Evolutionary conservation across 2,888 invertebrate genomes (phyloP).

Genomic region (Hermodice carunculata): DNA sequence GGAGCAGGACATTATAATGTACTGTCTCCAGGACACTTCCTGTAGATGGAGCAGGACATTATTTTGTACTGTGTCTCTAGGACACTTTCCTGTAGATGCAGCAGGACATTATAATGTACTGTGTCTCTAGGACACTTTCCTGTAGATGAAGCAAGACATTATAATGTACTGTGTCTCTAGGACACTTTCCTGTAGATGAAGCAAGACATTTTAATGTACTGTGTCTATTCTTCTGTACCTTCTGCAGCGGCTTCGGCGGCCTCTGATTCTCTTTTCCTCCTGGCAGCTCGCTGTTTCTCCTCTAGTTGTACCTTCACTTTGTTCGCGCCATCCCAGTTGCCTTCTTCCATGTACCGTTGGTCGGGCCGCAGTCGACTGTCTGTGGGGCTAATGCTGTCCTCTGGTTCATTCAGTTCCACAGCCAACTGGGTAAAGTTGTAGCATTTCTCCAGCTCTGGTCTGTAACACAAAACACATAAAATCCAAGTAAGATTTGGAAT

Average conservation of each 20-base stretch:
- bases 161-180: too few relatives aligned
- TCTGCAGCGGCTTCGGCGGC: constrained; percentile 55
- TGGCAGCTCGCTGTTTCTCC: constrained; percentile 91
- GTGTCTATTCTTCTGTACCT: constrained; percentile 48
- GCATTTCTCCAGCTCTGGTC: constrained; percentile 79
- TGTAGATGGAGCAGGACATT: too few relatives aligned
- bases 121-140: too few relatives aligned
- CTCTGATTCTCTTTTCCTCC: constrained; percentile 82
- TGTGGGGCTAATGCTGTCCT: constrained; percentile 93
- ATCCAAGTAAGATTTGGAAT: too few relatives aligned
- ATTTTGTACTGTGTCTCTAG: too few relatives aligned
- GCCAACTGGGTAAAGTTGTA: constrained; percentile 97
- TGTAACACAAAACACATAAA: constrained; percentile 63
- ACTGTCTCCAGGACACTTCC: too few relatives aligned
- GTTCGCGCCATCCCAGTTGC: constrained; percentile 74
- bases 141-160: too few relatives aligned
- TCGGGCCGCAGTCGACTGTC: constrained; percentile 94
- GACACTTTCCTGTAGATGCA: too few relatives aligned
- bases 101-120: too few relatives aligned
- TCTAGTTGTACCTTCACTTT: constrained; percentile 90
- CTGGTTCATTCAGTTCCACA: constrained; percentile 95
- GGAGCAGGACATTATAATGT: too few relatives aligned
- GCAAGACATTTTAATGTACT: too few relatives aligned
- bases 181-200: too few relatives aligned
- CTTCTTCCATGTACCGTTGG: constrained; percentile 88